phyloP scores from a whole-genome alignment of 2,888 invertebrate genomes.

The Drosophila putrida region DNA sequence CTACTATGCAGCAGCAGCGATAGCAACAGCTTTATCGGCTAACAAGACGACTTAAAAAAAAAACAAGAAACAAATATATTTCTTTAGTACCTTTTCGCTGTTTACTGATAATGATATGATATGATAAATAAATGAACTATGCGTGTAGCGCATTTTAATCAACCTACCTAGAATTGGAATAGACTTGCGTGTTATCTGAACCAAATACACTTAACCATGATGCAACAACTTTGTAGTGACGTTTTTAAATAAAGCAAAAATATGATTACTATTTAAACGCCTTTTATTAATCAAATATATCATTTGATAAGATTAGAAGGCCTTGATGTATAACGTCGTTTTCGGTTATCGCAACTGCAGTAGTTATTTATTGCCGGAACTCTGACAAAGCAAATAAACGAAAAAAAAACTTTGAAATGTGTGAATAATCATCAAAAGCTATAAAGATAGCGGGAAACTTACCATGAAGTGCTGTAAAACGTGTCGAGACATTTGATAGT shows the following conservation, averaged over 20 bases:
- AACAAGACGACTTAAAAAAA: background rate
- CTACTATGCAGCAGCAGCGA: conserved; percentile 40
- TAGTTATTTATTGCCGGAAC: background rate
- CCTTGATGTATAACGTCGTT: conserved; percentile 13
- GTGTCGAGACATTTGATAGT: conserved; percentile 45
- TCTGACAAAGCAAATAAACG: conserved; percentile 5
- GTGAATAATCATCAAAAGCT: background rate
- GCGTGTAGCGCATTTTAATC: conserved; percentile 68
- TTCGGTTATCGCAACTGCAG: conserved; percentile 4
- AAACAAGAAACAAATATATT: conserved; percentile 46
- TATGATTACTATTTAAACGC: conserved; percentile 54
- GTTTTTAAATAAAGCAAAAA: conserved; percentile 81
- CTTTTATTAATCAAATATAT: conserved; percentile 20
- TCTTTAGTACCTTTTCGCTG: conserved; percentile 74
- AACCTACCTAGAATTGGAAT: conserved; percentile 54
- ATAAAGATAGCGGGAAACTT: conserved; percentile 19
- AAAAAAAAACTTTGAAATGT: background rate
- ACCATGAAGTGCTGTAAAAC: conserved; percentile 23
- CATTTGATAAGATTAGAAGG: conserved; percentile 7
- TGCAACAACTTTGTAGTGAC: conserved; percentile 82
- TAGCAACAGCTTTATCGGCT: conserved; percentile 36
- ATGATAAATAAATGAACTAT: conserved; percentile 58
- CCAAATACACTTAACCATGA: conserved; percentile 71
- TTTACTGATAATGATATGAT: conserved; percentile 41
- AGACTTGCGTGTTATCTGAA: conserved; percentile 73